Percentiles rank a stretch among this genome's conserved stretches.
These are phyloP conservation scores for Dasyornis broadbenti DNA, from an alignment of 2,113 vertebrate genomes.

Conservation along the genomic window DNA sequence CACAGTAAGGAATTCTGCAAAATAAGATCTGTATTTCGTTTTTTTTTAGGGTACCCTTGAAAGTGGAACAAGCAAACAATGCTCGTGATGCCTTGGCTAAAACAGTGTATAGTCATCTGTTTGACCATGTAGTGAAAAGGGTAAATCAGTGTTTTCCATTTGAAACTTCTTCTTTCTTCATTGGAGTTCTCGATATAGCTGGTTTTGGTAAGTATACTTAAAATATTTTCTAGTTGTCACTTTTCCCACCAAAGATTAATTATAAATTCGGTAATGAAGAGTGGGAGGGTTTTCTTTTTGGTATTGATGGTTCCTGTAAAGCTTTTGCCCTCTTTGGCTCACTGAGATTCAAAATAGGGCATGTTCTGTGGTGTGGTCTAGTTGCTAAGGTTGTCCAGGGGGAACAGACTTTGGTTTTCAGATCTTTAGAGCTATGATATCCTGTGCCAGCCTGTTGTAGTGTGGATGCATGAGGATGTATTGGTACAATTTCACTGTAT, in stretches of 20 bases:
- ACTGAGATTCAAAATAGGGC: not conserved
- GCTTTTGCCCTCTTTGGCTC: not conserved
- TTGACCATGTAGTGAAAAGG: slow-evolving; percentile 95
- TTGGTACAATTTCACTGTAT: not conserved
- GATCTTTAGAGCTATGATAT: not conserved
- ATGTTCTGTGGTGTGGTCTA: not conserved
- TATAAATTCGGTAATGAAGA: not conserved
- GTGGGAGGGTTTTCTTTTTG: not conserved
- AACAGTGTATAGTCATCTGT: slow-evolving; percentile 93
- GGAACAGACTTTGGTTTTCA: not conserved
- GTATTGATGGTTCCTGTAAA: not conserved
- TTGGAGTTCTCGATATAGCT: slow-evolving; percentile 96
- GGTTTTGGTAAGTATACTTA: slow-evolving; percentile 85
- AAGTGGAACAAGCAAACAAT: slow-evolving; percentile 95
- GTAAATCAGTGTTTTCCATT: slow-evolving; percentile 98
- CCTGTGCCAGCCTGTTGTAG: not conserved
- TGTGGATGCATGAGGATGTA: not conserved
- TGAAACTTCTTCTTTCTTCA: slow-evolving; percentile 89
- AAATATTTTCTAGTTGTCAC: not conserved
- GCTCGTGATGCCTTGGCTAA: slow-evolving; percentile 95
- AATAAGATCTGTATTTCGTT: not conserved
- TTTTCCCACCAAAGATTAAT: not conserved
- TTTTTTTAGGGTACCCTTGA: slow-evolving; percentile 88
- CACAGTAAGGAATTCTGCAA: not conserved
- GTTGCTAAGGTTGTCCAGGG: not conserved